Evolutionary conservation across 2,113 vertebrate genomes (phyloP).

Genomic region (Mandrillus leucophaeus): DNA sequence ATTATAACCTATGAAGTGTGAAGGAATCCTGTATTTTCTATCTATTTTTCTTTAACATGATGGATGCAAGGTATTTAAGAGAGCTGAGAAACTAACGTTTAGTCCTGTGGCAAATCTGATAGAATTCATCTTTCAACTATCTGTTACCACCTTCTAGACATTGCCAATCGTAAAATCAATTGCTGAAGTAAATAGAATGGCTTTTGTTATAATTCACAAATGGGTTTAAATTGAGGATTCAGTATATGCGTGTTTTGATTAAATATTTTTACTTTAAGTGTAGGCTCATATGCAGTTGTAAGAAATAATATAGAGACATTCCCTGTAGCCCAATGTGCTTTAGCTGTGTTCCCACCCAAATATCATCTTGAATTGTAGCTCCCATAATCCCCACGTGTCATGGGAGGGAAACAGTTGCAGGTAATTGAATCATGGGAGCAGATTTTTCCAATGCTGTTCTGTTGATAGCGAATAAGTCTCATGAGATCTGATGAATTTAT

Average conservation of each 20-base stretch:
- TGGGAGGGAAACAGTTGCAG: too few species aligned
- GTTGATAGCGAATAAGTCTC: too few species aligned
- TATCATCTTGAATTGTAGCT: too few species aligned
- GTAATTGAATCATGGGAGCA: too few species aligned
- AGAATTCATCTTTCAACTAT: not conserved
- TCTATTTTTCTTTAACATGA: not conserved
- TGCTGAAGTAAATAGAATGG: not conserved
- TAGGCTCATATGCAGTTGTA: not conserved
- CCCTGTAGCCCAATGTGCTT: too few species aligned
- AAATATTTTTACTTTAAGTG: not conserved
- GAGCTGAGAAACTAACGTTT: not conserved
- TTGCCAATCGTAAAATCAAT: not conserved
- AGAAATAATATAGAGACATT: not conserved
- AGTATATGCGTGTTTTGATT: not conserved
- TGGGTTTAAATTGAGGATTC: not conserved
- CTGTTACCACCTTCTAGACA: too few species aligned
- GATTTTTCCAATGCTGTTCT: too few species aligned
- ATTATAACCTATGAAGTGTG: not conserved
- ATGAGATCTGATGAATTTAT: too few species aligned
- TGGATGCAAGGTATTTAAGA: not conserved
- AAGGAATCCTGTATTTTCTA: not conserved
- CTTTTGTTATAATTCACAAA: not conserved
- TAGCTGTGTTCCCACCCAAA: too few species aligned
- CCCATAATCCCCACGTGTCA: too few species aligned
- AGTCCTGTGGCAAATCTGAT: not conserved